Evolutionary conservation across 2,113 vertebrate genomes (phyloP).

Genomic region (Mastomys coucha): DNA sequence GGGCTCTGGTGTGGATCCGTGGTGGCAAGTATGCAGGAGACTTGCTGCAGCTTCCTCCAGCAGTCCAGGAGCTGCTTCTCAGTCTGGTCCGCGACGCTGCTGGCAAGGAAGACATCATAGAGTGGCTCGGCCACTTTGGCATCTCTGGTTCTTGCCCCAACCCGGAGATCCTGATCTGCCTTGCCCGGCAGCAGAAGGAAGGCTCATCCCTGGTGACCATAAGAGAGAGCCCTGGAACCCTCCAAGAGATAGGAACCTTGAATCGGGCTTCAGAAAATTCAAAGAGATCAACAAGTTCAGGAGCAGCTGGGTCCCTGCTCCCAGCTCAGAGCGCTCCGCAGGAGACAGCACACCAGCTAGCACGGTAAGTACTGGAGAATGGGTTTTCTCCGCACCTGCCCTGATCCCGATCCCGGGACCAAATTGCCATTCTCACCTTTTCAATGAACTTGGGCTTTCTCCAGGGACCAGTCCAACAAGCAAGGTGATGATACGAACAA

Average conservation of each 20-base stretch:
- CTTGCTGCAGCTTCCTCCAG: slow-evolving; percentile 86
- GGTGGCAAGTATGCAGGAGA: slow-evolving; percentile 89
- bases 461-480: slow-evolving; percentile 63
- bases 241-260: slow-evolving; percentile 57
- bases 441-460: slow-evolving; percentile 51
- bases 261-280: slow-evolving; percentile 58
- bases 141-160: neutral
- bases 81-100: slow-evolving; percentile 85
- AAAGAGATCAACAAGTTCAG: slow-evolving; percentile 44
- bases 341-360: slow-evolving; percentile 62
- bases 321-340: slow-evolving; percentile 32
- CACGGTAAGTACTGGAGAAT: slow-evolving; percentile 70
- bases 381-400: neutral
- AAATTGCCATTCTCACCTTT: slow-evolving; percentile 23
- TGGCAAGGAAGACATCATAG: slow-evolving; percentile 72
- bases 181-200: slow-evolving; percentile 60
- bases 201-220: neutral
- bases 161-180: slow-evolving; percentile 64
- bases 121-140: slow-evolving; percentile 69
- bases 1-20: slow-evolving; percentile 89
- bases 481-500: neutral
- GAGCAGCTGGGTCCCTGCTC: neutral
- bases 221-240: slow-evolving; percentile 44
- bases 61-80: slow-evolving; percentile 89
- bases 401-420: neutral